These are phyloP conservation scores for Drosophila kikkawai DNA, from an alignment of 1,140 invertebrate genomes.

Conservation along the genomic window DNA sequence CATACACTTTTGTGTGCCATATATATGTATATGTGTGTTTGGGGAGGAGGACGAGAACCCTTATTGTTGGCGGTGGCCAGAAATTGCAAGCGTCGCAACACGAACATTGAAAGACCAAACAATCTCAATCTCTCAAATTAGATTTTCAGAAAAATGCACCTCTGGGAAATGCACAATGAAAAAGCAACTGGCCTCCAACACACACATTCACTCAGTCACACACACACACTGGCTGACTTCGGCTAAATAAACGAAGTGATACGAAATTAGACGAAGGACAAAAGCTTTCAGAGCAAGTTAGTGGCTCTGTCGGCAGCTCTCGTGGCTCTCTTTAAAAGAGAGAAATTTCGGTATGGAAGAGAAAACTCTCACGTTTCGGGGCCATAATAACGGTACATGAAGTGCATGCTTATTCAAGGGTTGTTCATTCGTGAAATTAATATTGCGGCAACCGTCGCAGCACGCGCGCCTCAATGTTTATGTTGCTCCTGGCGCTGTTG, in stretches of 20 bases:
- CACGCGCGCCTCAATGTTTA: constrained; percentile 79
- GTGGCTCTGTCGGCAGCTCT: not conserved
- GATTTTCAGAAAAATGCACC: constrained; percentile 85
- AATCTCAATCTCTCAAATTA: constrained; percentile 85
- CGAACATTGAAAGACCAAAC: constrained; percentile 83
- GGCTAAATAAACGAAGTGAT: constrained; percentile 23
- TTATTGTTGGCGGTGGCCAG: constrained; percentile 49
- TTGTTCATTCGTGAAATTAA: constrained; percentile 85
- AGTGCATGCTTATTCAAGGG: constrained; percentile 83
- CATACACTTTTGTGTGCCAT: constrained; percentile 6
- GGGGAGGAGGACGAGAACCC: constrained; percentile 15
- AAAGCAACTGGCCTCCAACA: constrained; percentile 65
- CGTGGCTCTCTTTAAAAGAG: constrained; percentile 7
- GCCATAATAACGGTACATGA: constrained; percentile 75
- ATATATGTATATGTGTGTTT: constrained; percentile 24
- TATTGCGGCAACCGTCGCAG: constrained; percentile 76
- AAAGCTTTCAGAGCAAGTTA: constrained; percentile 30
- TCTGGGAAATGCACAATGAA: constrained; percentile 84
- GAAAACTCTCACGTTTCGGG: constrained; percentile 49
- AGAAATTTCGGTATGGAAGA: not conserved
- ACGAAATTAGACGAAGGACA: constrained; percentile 33
- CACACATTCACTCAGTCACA: constrained; percentile 8
- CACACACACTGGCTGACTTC: constrained; percentile 1
- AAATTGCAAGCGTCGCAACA: constrained; percentile 80
- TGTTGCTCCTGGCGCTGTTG: constrained; percentile 59